Evolutionary conservation across 2,113 vertebrate genomes (phyloP).

Genomic region (Geococcyx californianus): DNA sequence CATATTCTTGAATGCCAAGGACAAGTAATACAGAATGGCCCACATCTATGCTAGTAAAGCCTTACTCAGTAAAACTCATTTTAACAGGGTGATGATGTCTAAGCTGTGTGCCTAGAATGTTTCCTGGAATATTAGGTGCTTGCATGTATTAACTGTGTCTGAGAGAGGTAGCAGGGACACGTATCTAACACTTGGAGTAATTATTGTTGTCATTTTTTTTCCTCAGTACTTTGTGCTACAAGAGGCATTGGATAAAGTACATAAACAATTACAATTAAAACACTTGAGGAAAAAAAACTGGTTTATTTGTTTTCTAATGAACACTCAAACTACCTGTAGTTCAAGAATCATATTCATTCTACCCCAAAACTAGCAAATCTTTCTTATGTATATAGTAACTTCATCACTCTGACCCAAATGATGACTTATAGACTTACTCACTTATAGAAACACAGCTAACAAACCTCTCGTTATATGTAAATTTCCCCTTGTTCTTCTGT

Average conservation of each 20-base stretch:
- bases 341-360: not conserved
- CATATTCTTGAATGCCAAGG: accelerated
- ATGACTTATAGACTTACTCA: no score
- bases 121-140: not conserved
- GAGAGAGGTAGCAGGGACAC: not conserved
- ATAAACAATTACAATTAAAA: not conserved
- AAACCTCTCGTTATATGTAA: not conserved
- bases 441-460: not conserved
- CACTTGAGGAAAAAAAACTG: not conserved
- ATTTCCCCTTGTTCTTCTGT: not conserved
- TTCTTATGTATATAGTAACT: not conserved
- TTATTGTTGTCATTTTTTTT: not conserved
- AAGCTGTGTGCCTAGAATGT: not conserved
- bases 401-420: not conserved
- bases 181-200: not conserved
- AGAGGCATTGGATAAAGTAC: not conserved
- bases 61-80: not conserved
- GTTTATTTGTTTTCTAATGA: not conserved
- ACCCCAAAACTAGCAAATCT: not conserved
- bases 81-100: not conserved
- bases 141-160: not conserved
- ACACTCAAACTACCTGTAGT: not conserved
- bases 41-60: not conserved
- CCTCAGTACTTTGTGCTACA: not conserved
- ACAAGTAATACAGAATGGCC: not conserved